Evolutionary conservation across 2,113 vertebrate species (phyloP).

Genomic region (Menidia beryllina): DNA sequence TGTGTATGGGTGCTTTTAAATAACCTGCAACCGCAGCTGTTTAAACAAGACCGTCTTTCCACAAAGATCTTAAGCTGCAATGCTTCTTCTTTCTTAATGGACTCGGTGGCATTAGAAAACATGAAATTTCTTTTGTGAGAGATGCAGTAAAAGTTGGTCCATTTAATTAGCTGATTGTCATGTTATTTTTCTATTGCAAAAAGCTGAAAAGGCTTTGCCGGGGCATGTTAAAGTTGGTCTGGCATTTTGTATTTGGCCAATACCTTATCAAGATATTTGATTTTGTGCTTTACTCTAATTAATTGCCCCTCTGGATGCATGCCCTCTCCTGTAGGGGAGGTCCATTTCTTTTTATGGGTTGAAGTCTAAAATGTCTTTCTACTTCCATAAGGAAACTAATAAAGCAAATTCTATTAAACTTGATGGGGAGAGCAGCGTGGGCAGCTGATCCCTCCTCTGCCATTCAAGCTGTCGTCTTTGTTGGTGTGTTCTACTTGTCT

Average conservation of each 20-base stretch:
- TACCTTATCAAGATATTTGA: background rate
- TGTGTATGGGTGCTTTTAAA: constrained; percentile 48
- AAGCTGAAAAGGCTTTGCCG: background rate
- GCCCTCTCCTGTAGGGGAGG: background rate
- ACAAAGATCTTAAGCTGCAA: constrained; percentile 8
- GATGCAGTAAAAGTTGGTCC: background rate
- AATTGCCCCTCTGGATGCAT: background rate
- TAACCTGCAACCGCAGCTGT: constrained; percentile 61
- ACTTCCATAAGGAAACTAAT: background rate
- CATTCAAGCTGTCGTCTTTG: background rate
- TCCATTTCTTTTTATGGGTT: background rate
- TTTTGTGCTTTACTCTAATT: background rate
- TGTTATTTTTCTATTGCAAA: background rate
- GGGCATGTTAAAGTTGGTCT: background rate
- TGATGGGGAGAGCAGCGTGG: background rate
- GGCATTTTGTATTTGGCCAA: background rate
- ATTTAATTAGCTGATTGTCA: background rate
- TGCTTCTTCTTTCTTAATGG: constrained; percentile 26
- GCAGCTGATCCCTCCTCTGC: background rate
- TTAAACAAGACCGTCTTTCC: constrained; percentile 55
- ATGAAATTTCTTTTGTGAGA: background rate
- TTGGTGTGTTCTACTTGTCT: background rate
- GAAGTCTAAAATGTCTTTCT: background rate
- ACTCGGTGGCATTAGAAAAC: background rate
- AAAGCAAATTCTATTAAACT: background rate